These are phyloP conservation scores for Ciconia nigra DNA, from an alignment of 2,797 vertebrate genomes.

Conservation along the genomic window DNA sequence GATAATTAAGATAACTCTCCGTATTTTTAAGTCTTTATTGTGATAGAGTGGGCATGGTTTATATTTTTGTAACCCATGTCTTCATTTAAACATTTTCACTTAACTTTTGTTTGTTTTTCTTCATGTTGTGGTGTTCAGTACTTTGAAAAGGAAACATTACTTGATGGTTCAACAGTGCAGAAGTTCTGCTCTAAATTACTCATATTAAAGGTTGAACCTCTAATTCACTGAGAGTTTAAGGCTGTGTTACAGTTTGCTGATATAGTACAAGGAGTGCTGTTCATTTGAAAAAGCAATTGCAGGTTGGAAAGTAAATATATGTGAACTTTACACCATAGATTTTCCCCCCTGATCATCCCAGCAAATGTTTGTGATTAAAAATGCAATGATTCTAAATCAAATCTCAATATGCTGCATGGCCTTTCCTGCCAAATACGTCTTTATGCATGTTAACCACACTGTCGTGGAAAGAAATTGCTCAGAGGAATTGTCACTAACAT, in stretches of 20 bases:
- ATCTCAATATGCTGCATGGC: conserved; percentile 63
- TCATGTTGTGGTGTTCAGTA: not conserved
- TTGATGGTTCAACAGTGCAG: not conserved
- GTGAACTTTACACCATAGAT: not conserved
- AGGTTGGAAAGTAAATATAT: conserved; percentile 58
- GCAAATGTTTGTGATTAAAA: conserved; percentile 13
- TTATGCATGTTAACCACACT: conserved; percentile 68
- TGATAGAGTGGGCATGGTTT: not conserved
- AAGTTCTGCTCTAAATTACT: conserved; percentile 3
- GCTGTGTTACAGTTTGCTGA: not conserved
- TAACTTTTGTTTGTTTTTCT: not conserved
- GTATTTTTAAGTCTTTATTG: not conserved
- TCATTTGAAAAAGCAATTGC: conserved; percentile 74
- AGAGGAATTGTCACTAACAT: conserved; percentile 39
- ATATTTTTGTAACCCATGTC: not conserved
- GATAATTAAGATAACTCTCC: not conserved
- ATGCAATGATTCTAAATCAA: not conserved
- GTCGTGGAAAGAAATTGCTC: conserved; percentile 53
- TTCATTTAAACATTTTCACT: not conserved
- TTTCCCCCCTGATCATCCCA: not conserved
- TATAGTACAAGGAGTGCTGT: conserved; percentile 57
- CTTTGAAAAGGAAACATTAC: not conserved
- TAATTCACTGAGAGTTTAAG: not conserved
- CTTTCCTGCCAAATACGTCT: conserved; percentile 52
- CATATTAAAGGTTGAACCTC: not conserved